Evolutionary conservation across 2,888 invertebrate species (phyloP), one percentile per base, ranked within the genome.

Genomic region (Netelia fuscicornis): DNA sequence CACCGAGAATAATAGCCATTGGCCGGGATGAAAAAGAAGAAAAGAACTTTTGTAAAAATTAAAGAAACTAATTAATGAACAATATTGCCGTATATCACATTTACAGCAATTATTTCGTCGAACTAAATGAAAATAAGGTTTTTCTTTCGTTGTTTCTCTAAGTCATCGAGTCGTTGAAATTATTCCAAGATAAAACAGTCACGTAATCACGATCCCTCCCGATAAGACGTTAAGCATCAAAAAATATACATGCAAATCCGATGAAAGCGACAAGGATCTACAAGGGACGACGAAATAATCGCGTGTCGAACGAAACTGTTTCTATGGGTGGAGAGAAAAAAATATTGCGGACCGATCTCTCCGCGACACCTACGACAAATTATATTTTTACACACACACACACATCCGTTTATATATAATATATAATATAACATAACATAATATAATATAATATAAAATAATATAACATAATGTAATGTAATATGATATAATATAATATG

Each of bases 11-110:
- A 25, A 71, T 60, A 48, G 44, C 58, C 70, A 52, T 62, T 44
- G 62, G 23, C 30, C 30, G 48, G 44, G 62, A 67, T 80, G 88
- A 86, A 84, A 62, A 89, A 85, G 81, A 77, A 11, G 70, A 78
- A 70, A 44, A 79, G 70, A 85, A 87, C 6, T 52, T 52, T 52
- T 6, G 11, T 30, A 30, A 30, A 30, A 30, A 30, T 30, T 30
- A 2, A 5, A 30, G 3, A 30, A 30, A 30, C 5, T 30, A 3
- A 5, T 5, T 5, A 30, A 30, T 30, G 2, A 30, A 30, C 30
- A 5, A 30, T 30, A 30, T 30, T 5, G 3, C 2, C 5, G 0
- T 30, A 3, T 30, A 30, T 30, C 30, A 30, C n/a, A 52, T 52
- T 52, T n/a, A 6, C 52, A n/a, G 11, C 52, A 52, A 52, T 13